Conservation (phyloP, 2,888 invertebrate species). For the Autographa pulchrina region DNA sequence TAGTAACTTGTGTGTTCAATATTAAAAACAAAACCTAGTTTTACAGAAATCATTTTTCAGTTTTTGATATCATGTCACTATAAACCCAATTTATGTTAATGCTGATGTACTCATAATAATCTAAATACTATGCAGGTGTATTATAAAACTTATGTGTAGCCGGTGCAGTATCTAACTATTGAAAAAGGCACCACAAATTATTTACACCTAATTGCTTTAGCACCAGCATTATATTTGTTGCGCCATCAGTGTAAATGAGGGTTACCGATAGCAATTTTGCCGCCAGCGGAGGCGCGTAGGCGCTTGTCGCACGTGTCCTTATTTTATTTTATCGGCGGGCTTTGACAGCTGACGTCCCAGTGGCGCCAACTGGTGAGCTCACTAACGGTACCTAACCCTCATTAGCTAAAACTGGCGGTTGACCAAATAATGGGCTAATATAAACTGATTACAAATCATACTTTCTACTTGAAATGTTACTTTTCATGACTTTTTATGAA, state of each 20-base stretch:
- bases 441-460: conserved; percentile 18
- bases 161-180: too few relatives aligned
- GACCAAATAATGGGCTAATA: conserved; percentile 19
- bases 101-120: too few relatives aligned
- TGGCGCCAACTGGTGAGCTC: too few relatives aligned
- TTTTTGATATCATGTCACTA: neutral
- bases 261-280: too few relatives aligned
- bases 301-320: too few relatives aligned
- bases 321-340: too few relatives aligned
- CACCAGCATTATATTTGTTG: neutral
- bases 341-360: too few relatives aligned
- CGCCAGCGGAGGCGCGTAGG: too few relatives aligned
- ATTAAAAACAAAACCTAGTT: neutral
- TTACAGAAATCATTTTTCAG: neutral
- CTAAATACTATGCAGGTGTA: too few relatives aligned
- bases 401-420: neutral
- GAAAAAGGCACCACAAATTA: too few relatives aligned
- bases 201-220: neutral
- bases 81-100: too few relatives aligned
- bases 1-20: neutral
- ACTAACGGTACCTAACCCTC: neutral
- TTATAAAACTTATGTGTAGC: too few relatives aligned
- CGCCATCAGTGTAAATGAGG: conserved; percentile 1
- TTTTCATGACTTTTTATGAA: conserved; percentile 13
- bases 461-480: conserved; percentile 36